Conservation (phyloP, 2,888 invertebrate genomes). For the Caenorhabditis angaria region DNA sequence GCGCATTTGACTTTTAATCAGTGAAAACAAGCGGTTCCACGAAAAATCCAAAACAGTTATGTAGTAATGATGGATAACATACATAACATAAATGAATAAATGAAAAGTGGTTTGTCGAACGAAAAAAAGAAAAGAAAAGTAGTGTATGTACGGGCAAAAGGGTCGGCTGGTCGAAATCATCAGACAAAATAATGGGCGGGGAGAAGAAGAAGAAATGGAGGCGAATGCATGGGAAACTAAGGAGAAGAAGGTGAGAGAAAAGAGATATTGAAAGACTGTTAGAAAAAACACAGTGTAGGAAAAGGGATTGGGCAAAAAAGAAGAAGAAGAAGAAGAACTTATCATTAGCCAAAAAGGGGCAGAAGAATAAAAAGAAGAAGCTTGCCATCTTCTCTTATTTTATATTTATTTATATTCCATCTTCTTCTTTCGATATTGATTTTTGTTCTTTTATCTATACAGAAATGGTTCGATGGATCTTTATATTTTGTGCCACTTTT, state of each 20-base stretch:
- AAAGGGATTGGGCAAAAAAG: no score
- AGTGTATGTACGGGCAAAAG: not conserved
- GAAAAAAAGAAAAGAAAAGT: not conserved
- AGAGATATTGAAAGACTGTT: not conserved
- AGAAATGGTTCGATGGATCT: not conserved
- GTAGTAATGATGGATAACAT: not conserved
- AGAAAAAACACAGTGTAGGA: no score
- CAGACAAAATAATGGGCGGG: constrained; percentile 3
- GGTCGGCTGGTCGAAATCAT: not conserved
- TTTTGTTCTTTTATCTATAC: no score
- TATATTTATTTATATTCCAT: no score
- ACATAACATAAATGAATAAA: not conserved
- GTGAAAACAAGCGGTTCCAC: not conserved
- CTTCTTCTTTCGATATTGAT: no score
- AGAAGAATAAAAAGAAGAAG: no score
- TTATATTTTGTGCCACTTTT: no score
- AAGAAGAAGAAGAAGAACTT: no score
- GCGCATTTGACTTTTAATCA: no score
- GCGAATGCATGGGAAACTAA: not conserved
- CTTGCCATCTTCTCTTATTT: no score
- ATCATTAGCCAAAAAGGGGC: no score
- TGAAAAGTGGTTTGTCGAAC: constrained; percentile 22
- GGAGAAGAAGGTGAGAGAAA: not conserved
- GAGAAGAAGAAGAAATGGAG: not conserved
- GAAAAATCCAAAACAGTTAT: not conserved